A percentile compares a stretch with the other conserved stretches of the same genome.
Conservation (phyloP, 2,797 vertebrate genomes). For the Danio jaintianensis region DNA sequence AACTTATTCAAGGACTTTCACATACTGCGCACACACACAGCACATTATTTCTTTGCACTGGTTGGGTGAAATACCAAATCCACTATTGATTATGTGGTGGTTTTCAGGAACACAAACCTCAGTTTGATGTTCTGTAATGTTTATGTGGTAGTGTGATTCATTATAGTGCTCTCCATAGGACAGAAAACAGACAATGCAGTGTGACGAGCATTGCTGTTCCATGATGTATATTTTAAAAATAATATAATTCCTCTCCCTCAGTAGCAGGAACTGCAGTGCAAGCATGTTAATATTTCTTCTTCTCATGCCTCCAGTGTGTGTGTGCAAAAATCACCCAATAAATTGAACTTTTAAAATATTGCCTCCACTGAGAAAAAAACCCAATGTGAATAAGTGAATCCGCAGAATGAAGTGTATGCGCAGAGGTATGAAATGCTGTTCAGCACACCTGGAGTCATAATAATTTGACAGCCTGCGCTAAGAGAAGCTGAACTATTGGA, state of each 20-base stretch:
- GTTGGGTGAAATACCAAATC: neutral
- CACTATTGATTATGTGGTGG: neutral
- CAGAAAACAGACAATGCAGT: neutral
- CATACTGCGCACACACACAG: neutral
- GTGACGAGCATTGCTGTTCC: neutral
- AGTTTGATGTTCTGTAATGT: constrained; percentile 9
- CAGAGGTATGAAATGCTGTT: constrained; percentile 2
- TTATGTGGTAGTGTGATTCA: constrained; percentile 9
- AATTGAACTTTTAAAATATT: constrained; percentile 20
- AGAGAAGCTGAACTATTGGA: constrained; percentile 10
- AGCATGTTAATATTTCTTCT: constrained; percentile 25
- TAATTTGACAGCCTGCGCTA: constrained; percentile 15
- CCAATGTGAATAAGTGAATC: neutral
- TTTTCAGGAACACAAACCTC: neutral
- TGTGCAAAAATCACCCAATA: constrained; percentile 17
- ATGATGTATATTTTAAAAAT: neutral
- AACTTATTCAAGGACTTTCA: neutral
- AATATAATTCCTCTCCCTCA: constrained; percentile 3
- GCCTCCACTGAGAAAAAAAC: neutral
- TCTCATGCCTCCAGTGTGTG: neutral
- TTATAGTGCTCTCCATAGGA: neutral
- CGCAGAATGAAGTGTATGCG: constrained; percentile 2
- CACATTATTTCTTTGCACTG: neutral
- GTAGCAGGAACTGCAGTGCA: neutral
- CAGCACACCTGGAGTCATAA: constrained; percentile 3